Conservation (phyloP, 2,888 invertebrate genomes). For the Pemphredon lugubris region DNA sequence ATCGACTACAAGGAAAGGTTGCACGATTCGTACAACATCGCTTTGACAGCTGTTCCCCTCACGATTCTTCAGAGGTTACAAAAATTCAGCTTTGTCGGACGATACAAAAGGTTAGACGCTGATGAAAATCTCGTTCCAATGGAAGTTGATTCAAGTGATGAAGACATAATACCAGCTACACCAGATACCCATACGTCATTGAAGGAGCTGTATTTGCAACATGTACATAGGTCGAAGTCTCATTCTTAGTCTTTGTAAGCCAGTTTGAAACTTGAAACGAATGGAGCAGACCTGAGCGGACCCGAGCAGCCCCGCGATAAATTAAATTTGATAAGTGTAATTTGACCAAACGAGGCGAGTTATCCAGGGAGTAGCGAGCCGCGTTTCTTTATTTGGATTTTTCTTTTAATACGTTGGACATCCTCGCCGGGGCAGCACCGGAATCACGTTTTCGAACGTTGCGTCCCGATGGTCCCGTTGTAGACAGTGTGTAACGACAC, state of each 20-base stretch:
- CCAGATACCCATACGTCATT: neutral
- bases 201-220: constrained; percentile 12
- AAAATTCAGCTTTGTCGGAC: constrained; percentile 45
- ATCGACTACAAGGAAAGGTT: constrained; percentile 29
- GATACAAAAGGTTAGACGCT: neutral
- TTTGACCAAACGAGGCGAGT: neutral
- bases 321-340: too few species aligned
- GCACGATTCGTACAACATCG: constrained; percentile 31
- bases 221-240: too few species aligned
- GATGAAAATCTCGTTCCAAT: constrained; percentile 2
- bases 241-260: too few species aligned
- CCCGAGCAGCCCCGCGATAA: too few species aligned
- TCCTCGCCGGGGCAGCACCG: constrained; percentile 16
- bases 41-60: constrained; percentile 43
- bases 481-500: too few species aligned
- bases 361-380: constrained; percentile 7
- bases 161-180: constrained; percentile 28
- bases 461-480: neutral
- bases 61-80: constrained; percentile 53
- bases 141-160: constrained; percentile 4
- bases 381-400: neutral
- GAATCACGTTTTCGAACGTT: neutral
- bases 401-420: neutral
- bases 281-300: too few species aligned
- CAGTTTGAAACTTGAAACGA: too few species aligned